phyloP scores from a whole-genome alignment of 2,797 vertebrate species.

The Geotrypetes seraphini region DNA sequence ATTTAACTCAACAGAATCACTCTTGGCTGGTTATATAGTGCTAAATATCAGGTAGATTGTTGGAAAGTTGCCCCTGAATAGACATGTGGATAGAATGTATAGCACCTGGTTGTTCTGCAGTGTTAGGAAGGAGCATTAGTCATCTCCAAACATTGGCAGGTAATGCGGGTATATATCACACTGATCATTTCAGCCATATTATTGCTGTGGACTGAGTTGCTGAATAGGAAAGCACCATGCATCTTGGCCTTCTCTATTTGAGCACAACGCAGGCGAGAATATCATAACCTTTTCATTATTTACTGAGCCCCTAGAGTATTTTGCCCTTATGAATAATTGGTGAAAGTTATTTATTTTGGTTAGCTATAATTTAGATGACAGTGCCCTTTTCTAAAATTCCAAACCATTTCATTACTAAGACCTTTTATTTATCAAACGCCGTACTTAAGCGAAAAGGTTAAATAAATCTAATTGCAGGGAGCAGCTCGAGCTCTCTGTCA shows the following conservation, averaged over 20 bases:
- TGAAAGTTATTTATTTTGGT: background rate
- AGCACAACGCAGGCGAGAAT: background rate
- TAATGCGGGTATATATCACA: constrained; percentile 38
- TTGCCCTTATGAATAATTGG: constrained; percentile 8
- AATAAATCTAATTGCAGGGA: background rate
- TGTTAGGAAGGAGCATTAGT: constrained; percentile 38
- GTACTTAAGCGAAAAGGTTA: background rate
- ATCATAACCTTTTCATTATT: background rate
- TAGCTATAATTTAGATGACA: background rate
- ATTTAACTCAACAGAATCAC: no score
- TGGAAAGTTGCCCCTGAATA: background rate
- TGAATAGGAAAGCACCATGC: background rate
- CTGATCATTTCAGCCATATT: constrained; percentile 14
- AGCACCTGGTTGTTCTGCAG: constrained; percentile 31
- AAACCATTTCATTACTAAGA: background rate
- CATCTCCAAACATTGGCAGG: constrained; percentile 43
- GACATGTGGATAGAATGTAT: background rate
- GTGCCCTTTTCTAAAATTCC: background rate
- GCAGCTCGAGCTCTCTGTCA: background rate
- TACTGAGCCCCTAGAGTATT: background rate
- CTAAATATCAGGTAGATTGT: constrained; percentile 33
- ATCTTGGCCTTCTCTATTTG: background rate
- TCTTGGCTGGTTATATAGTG: no score
- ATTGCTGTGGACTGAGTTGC: background rate
- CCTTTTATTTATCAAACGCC: background rate